Base-by-base conservation (phyloP, 2,888 invertebrate genomes). In the Diaprepes abbreviatus region DNA sequence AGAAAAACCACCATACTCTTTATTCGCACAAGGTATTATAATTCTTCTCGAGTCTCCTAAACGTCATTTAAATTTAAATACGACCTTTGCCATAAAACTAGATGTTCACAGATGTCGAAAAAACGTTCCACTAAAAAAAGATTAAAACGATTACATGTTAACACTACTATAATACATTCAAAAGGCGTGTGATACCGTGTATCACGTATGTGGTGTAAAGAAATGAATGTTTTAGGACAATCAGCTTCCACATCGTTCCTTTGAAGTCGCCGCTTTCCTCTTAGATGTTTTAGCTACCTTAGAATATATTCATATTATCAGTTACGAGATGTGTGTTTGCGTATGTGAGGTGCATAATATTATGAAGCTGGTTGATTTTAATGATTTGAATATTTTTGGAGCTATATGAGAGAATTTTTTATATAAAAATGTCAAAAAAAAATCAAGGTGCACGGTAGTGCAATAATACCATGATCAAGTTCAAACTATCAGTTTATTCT, bases 171-270 rank as follows among this genome's bases (percentile, higher is more conserved):
- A 66, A 70, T 66, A 38, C 62, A 70, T 70, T 70, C 70, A 58
- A 55, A 38, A 55, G 28, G 62, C 66, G 73, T 67, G 73, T 59
- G 75, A 73, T 71, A 73, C 75, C 57, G 68, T 72, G 68, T 74
- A 76, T 79, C 79, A 79, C 79, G 79, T 79, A 77, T 73, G 72
- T 78, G 77, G 78, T 76, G 78, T 75, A 77, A 76, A 78, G 78
- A 78, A 57, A 76, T 74, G 74, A 75, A 76, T 78, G 76, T 75
- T 75, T 73, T 73, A 71, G 70, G 73, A 74, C 76, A 75, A 78
- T 77, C 77, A 74, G 74, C 63, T 70, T 71, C 73, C 75, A 71
- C 74, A 78, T 78, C 77, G 64, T 63, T 35, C 2, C 57, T 78
- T 78, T 78, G 76, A 78, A 73, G 74, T 75, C 43, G 71, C 76